These are phyloP conservation scores for Fregetta grallaria DNA, from an alignment of 2,113 vertebrate species.

Conservation along the genomic window DNA sequence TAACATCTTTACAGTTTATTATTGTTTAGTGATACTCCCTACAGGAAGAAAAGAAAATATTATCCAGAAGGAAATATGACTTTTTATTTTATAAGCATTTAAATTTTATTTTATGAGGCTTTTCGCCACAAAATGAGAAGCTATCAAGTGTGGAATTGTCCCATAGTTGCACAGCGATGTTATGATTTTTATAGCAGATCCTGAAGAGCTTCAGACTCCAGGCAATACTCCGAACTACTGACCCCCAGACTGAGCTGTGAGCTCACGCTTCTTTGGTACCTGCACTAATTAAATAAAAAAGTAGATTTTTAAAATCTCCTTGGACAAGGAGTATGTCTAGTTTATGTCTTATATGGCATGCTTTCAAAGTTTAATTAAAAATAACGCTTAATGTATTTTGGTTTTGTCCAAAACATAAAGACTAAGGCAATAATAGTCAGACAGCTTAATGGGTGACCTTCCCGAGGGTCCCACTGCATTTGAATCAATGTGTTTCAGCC, in stretches of 20 bases:
- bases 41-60: neutral
- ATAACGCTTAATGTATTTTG: neutral
- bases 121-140: neutral
- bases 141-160: neutral
- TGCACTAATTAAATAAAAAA: neutral
- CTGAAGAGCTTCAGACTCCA: neutral
- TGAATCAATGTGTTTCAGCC: neutral
- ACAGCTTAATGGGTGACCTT: neutral
- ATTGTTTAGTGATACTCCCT: neutral
- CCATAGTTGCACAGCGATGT: neutral
- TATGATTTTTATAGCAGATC: neutral
- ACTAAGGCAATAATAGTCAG: neutral
- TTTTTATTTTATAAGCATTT: neutral
- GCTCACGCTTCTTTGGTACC: neutral
- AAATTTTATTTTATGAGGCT: neutral
- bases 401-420: neutral
- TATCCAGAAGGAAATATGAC: neutral
- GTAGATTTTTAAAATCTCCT: neutral
- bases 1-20: neutral
- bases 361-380: neutral
- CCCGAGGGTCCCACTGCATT: neutral
- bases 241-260: neutral
- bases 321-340: neutral
- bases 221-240: neutral
- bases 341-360: neutral